Conservation (phyloP, 2,797 vertebrate genomes). For the Aphelocoma californica region DNA sequence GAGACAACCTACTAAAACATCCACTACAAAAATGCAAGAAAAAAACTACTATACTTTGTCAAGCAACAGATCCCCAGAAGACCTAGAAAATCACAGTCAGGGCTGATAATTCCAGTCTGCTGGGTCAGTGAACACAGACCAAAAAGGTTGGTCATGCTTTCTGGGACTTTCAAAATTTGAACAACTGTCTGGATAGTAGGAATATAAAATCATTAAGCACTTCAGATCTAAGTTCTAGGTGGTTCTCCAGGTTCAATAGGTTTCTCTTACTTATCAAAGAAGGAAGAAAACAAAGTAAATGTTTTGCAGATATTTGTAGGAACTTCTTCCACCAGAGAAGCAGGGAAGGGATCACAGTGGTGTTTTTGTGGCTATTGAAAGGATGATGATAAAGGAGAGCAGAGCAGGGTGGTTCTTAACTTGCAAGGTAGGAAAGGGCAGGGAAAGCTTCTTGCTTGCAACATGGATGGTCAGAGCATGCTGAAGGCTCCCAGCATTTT, state of each 20-base stretch:
- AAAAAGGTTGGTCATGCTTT: not conserved
- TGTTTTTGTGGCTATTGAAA: not conserved
- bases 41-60: not conserved
- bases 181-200: not conserved
- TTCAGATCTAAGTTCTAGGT: not conserved
- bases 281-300: not conserved
- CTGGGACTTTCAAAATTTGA: not conserved
- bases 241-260: not conserved
- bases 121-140: not conserved
- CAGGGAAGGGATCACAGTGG: not conserved
- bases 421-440: not conserved
- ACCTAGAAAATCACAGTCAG: not conserved
- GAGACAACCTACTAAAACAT: not conserved
- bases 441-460: not conserved
- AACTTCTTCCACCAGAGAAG: not conserved
- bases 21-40: not conserved
- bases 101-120: not conserved
- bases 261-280: not conserved
- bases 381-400: not conserved
- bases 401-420: not conserved
- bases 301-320: not conserved
- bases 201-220: not conserved
- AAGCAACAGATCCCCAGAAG: not conserved
- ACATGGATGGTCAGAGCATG: not conserved
- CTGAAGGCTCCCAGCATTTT: not conserved